These are phyloP conservation scores for Limnephilus auricula DNA, from an alignment of 2,888 invertebrate species.

Conservation along the genomic window DNA sequence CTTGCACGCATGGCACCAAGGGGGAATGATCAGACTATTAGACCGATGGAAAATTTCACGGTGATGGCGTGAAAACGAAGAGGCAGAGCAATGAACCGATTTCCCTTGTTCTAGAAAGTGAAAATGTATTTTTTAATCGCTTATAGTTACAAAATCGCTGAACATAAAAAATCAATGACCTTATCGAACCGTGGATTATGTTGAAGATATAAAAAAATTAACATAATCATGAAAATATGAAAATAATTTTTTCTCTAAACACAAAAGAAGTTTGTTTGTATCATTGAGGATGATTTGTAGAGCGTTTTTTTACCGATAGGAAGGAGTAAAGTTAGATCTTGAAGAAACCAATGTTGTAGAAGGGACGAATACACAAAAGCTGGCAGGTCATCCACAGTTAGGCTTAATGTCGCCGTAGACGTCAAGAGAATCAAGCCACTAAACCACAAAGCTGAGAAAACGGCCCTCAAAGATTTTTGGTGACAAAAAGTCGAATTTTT, in stretches of 20 bases:
- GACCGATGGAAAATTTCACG: neutral
- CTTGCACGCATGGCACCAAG: neutral
- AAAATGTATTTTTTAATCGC: neutral
- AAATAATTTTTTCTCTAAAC: neutral
- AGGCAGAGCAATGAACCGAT: constrained; percentile 5
- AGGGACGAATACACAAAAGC: neutral
- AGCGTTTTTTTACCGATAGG: neutral
- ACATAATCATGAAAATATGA: neutral
- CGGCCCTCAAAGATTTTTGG: no score
- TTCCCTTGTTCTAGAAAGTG: constrained; percentile 8
- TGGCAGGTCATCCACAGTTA: neutral
- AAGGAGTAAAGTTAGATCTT: neutral
- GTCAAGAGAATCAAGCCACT: no score
- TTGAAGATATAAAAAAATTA: neutral
- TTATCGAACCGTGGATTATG: neutral
- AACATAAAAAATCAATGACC: neutral
- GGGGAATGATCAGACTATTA: neutral
- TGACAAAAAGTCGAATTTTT: no score
- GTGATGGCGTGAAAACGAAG: constrained; percentile 12
- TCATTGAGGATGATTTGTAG: neutral
- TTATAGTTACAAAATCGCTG: neutral
- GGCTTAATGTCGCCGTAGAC: no score
- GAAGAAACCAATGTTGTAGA: no score
- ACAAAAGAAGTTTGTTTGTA: no score
- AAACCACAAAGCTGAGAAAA: no score